Conservation (phyloP, 2,113 vertebrate species). For the Bubalus kerabau region DNA sequence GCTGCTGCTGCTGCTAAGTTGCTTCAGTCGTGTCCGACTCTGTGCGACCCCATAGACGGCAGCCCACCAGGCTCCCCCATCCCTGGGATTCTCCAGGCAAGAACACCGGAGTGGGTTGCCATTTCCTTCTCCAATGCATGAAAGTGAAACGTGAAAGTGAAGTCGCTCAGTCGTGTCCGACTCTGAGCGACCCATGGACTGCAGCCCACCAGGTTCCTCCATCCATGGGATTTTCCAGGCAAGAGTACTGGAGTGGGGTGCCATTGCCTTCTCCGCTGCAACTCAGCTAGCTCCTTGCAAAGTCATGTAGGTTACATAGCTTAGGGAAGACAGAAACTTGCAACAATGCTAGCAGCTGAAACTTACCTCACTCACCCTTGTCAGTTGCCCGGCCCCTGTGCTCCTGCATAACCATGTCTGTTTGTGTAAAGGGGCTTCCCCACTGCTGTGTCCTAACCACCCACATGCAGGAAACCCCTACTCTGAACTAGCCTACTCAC, state of each 20-base stretch:
- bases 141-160: too few species aligned
- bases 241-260: too few species aligned
- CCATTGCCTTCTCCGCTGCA: background rate
- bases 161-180: too few species aligned
- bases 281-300: background rate
- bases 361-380: background rate
- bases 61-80: fast-evolving
- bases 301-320: background rate
- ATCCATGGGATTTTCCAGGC: too few species aligned
- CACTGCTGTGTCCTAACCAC: background rate
- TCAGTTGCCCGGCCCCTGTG: background rate
- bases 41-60: fast-evolving
- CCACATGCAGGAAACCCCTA: background rate
- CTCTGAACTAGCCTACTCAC: background rate
- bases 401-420: background rate
- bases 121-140: too few species aligned
- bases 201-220: too few species aligned
- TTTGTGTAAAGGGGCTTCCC: background rate
- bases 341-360: background rate
- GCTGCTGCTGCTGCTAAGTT: background rate
- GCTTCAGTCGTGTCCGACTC: background rate
- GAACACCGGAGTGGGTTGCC: too few species aligned
- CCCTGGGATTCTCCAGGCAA: too few species aligned
- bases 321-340: background rate
- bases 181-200: too few species aligned